A percentile compares a stretch with the other conserved stretches of the same genome.
These are phyloP conservation scores for Schizotus pectinicornis DNA, from an alignment of 2,888 invertebrate genomes.

Conservation along the genomic window DNA sequence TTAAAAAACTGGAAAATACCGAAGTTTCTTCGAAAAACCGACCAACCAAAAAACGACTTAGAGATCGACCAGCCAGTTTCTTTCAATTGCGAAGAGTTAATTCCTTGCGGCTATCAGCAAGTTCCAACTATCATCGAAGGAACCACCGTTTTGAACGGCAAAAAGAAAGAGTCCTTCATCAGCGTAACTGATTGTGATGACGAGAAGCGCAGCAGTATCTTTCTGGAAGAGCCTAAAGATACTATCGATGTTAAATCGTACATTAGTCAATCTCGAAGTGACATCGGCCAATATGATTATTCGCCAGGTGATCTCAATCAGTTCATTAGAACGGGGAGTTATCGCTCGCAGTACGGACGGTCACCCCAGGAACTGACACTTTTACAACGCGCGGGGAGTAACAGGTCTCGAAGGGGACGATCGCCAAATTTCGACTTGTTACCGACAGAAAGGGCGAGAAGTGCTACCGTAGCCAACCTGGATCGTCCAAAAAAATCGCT, in stretches of 20 bases:
- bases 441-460: slow-evolving; percentile 49
- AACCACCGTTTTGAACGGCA: slow-evolving; percentile 36
- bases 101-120: slow-evolving; percentile 43
- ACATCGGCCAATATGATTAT: slow-evolving; percentile 62
- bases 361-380: slow-evolving; percentile 59
- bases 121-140: slow-evolving; percentile 64
- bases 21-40: slow-evolving; percentile 69
- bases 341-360: slow-evolving; percentile 71
- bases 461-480: slow-evolving; percentile 55
- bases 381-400: slow-evolving; percentile 58
- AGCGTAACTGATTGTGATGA: slow-evolving; percentile 37
- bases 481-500: slow-evolving; percentile 60
- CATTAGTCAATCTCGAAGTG: slow-evolving; percentile 75
- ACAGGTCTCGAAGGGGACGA: slow-evolving; percentile 60
- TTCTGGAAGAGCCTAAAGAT: slow-evolving; percentile 58
- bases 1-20: slow-evolving; percentile 74
- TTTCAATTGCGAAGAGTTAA: slow-evolving; percentile 17
- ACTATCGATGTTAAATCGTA: slow-evolving; percentile 76
- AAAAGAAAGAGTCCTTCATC: slow-evolving; percentile 40
- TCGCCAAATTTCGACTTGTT: slow-evolving; percentile 54
- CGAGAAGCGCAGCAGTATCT: slow-evolving; percentile 30
- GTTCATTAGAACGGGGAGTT: slow-evolving; percentile 74
- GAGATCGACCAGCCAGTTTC: slow-evolving; percentile 18
- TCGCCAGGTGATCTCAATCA: slow-evolving; percentile 60
- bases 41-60: slow-evolving; percentile 49